phyloP scores from a whole-genome alignment of 2,888 invertebrate genomes.

The Macrosiphum euphorbiae region DNA sequence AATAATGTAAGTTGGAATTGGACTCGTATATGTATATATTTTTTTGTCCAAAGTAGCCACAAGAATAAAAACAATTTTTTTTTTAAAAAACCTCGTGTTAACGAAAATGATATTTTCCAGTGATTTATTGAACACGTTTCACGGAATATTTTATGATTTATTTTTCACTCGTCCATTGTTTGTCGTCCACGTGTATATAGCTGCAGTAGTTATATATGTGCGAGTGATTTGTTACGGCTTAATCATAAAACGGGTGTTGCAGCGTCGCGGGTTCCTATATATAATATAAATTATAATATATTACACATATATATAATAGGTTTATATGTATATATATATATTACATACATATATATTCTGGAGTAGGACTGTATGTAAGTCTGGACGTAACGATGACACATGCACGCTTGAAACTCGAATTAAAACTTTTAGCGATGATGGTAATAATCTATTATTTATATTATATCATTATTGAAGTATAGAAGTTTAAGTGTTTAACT shows the following conservation, averaged over 20 bases:
- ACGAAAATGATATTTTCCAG: conserved; percentile 36
- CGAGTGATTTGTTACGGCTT: conserved; percentile 29
- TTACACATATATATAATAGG: background rate
- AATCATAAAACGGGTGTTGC: conserved; percentile 28
- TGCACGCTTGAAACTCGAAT: background rate
- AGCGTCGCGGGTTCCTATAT: background rate
- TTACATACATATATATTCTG: background rate
- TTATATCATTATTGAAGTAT: background rate
- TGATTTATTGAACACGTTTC: conserved; percentile 54
- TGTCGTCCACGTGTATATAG: conserved; percentile 21
- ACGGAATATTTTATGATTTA: conserved; percentile 49
- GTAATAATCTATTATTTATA: background rate
- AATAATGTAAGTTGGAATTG: background rate
- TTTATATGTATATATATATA: background rate
- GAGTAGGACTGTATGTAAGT: background rate
- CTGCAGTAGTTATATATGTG: background rate
- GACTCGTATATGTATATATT: background rate
- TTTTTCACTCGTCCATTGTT: conserved; percentile 60
- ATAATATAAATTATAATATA: background rate
- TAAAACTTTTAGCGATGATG: background rate
- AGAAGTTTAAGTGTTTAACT: background rate
- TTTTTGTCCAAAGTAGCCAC: background rate
- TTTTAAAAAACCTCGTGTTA: conserved; percentile 26
- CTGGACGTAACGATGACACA: background rate
- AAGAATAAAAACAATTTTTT: background rate